These are phyloP conservation scores for Castor canadensis DNA, from an alignment of 2,113 vertebrate genomes.

Conservation along the genomic window DNA sequence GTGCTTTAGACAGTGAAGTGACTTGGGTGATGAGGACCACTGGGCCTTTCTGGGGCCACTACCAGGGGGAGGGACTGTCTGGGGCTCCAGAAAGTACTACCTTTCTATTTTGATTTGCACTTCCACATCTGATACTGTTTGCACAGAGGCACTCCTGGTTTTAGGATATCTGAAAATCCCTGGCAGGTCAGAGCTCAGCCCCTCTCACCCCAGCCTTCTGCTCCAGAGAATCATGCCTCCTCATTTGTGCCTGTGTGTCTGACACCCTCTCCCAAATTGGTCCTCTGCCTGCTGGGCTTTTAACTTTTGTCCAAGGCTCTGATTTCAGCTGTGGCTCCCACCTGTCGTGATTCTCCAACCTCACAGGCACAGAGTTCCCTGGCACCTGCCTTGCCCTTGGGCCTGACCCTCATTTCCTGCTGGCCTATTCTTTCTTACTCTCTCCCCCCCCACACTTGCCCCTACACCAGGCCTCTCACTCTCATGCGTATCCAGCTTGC, in stretches of 20 bases:
- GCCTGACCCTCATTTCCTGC: neutral
- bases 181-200: neutral
- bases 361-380: neutral
- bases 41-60: neutral
- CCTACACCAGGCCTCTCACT: neutral
- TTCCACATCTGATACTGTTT: neutral
- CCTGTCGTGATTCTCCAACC: neutral
- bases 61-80: neutral
- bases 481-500: neutral
- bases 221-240: neutral
- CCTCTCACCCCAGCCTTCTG: neutral
- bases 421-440: neutral
- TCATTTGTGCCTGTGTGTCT: neutral
- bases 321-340: neutral
- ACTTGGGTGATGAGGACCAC: neutral
- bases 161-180: neutral
- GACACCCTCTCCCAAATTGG: neutral
- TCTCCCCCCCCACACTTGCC: neutral
- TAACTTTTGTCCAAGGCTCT: neutral
- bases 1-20: neutral
- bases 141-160: conserved; percentile 63
- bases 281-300: neutral
- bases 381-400: neutral
- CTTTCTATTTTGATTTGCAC: conserved; percentile 19
- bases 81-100: neutral